Evolutionary conservation across 2,113 vertebrate genomes (phyloP).

Genomic region (Boulengeromyrus knoepffleri): DNA sequence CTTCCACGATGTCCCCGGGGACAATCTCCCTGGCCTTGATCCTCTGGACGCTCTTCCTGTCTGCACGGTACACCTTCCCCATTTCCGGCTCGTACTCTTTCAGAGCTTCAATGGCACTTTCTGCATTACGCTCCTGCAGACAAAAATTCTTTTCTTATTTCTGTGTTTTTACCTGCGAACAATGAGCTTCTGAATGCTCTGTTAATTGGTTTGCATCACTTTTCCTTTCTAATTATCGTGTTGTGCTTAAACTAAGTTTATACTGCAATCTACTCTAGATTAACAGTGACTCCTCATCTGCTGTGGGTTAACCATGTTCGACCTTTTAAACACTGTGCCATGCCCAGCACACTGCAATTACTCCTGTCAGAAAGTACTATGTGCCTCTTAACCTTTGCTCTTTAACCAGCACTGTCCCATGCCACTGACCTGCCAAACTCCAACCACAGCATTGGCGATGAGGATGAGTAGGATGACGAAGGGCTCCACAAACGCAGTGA

Average conservation of each 20-base stretch:
- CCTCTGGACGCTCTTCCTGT: conserved; percentile 83
- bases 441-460: conserved; percentile 83
- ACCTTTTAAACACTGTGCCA: background rate
- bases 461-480: conserved; percentile 90
- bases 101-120: conserved; percentile 86
- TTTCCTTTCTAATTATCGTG: background rate
- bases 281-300: background rate
- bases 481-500: conserved; percentile 87
- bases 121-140: conserved; percentile 80
- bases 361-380: background rate
- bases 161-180: background rate
- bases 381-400: background rate
- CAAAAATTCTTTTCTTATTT: background rate
- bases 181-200: background rate
- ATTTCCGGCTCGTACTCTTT: conserved; percentile 93
- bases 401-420: background rate
- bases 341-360: background rate
- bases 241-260: conserved; percentile 39
- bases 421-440: conserved; percentile 81
- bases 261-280: conserved; percentile 34
- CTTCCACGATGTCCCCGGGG: conserved; percentile 83
- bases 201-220: background rate
- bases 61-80: conserved; percentile 84
- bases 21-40: conserved; percentile 87
- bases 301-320: background rate